Base-by-base conservation (phyloP, 2,113 vertebrate species). In the Anarrhichthys ocellatus region DNA sequence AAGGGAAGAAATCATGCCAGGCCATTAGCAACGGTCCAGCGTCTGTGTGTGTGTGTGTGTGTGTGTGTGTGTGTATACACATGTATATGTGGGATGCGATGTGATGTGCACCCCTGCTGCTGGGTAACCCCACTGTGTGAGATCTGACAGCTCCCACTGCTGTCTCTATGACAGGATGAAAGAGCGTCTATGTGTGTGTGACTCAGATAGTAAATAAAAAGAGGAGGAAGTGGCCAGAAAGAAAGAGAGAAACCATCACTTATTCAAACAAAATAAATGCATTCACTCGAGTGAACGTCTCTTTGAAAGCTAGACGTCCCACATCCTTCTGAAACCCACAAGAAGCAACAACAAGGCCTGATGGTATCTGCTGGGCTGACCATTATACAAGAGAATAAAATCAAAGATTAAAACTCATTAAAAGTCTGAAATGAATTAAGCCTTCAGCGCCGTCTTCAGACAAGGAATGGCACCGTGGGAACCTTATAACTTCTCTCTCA, bases 91-190 rank as follows among this genome's bases (percentile, higher is more conserved):
- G 68, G 74, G 77, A 85, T 79, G 79, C 7, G 73, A 88, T 85
- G 52, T 65, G 80, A 87, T 74, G 68, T 72, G 87, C 87, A 67
- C 69, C 77, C 80, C 87, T 64, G 68, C 80, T 80, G 80, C 72
- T 80, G 77, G 34, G 78, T 85, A 83, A 87, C 85, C 90, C 87
- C 88, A 82, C 78, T 86, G 87, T 81, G 87, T 86, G 87, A 90
- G 80, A 88, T 89, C 81, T 88, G 89, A 91, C 88, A 90, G 81
- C 86, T 91, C 89, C 86, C 72, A 82, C 79, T 83, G 88, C 68
- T 63, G 80, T 81, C 78, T 85, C 54, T 73, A 76, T 71, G 66
- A 82, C 38, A 24, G 69, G 78, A 92, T 89, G 70, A 91, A 89
- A 78, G 80, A 63, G 24, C 2, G 24, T 67, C 67, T 70, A 7